Base-by-base conservation (phyloP, 2,888 invertebrate genomes). In the Watsonalla binaria region DNA sequence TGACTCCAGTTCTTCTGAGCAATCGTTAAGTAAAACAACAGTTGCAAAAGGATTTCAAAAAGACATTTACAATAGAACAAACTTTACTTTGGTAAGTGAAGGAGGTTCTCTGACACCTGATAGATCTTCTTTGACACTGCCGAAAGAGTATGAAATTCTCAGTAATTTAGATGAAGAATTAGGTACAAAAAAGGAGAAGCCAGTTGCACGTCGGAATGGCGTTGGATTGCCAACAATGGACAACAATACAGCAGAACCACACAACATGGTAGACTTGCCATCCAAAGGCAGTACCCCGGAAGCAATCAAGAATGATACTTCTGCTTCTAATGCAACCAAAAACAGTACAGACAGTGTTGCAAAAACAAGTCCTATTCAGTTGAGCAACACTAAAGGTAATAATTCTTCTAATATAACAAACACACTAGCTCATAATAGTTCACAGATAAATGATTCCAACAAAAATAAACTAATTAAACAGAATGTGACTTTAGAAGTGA, bases 61-160 rank as follows among this genome's bases (percentile, higher is more conserved):
- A 42, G 45, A 51, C 13, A 34, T 37, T 47, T 39, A n/a, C 6
- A 72, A 69, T 57, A 70, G 65, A 63, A 66, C 66, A 6, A 76
- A 75, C 52, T 58, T 74, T 42, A 64, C 68, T 47, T 57, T 83
- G 46, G 53, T 67, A 11, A 81, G 76, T 60, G 87, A 86, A 75
- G 86, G 83, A 58, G 87, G 84, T 50, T 61, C 72, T 9, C 53
- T 81, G 54, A 57, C 74, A 54, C 59, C 78, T 45, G 76, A 74
- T 51, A 58, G 65, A 47, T 62, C 71, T 46, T 54, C 68, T 51
- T 57, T 74, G 46, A 68, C 72, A 45, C 66, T 78, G 55, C 62
- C 76, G 6, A 79, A 78, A 52, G 72, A 72, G 55, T 78, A 76
- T 55, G 64, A 68, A 61, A 51, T 59, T 53, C 65, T 76, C 34